Evolutionary conservation across 2,113 vertebrate genomes (phyloP).

Genomic region (Rhabdomys dilectus): DNA sequence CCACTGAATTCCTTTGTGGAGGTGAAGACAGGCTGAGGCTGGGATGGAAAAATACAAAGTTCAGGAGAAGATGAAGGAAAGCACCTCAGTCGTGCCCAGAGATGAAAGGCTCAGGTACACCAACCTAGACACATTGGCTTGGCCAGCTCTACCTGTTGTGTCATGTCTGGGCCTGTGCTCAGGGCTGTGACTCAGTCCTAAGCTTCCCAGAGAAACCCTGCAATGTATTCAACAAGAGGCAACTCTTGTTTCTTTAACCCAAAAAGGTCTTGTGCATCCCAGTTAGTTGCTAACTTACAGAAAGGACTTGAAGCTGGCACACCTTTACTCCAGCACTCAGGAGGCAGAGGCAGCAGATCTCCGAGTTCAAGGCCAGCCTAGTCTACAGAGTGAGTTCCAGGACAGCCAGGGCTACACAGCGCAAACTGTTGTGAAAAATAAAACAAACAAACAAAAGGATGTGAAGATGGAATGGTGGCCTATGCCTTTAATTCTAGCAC

Average conservation of each 20-base stretch:
- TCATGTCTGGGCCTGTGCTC: background rate
- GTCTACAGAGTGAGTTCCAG: background rate
- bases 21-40: background rate
- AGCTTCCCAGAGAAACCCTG: background rate
- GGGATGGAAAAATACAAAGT: background rate
- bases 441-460: too few species aligned
- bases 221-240: background rate
- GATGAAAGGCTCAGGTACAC: slow-evolving; percentile 17
- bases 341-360: background rate
- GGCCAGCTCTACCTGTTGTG: background rate
- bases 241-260: background rate
- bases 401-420: too few species aligned
- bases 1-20: background rate
- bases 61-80: background rate
- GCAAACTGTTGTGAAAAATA: background rate
- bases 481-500: background rate
- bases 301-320: background rate
- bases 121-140: background rate
- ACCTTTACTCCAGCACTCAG: background rate
- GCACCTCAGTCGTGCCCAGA: background rate
- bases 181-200: background rate
- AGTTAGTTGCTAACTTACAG: background rate
- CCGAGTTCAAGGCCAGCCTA: background rate
- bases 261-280: background rate
- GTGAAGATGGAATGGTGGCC: background rate